A percentile compares a stretch with the other conserved stretches of the same genome.
Conservation (phyloP, 2,113 vertebrate species). For the Passer domesticus region DNA sequence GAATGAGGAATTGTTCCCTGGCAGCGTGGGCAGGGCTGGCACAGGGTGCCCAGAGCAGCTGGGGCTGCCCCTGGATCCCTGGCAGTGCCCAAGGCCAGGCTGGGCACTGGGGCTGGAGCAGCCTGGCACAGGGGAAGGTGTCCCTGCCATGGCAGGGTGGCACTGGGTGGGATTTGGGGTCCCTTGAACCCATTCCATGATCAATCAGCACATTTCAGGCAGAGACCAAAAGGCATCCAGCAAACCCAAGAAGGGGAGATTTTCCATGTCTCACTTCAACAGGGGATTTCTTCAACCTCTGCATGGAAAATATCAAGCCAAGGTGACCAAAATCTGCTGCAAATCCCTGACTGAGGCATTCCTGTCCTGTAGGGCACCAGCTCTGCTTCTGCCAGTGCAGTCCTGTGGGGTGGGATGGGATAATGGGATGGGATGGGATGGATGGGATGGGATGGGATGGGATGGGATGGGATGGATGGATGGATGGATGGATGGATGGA, state of each 20-base stretch:
- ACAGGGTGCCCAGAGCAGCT: neutral
- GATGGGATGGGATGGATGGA: neutral
- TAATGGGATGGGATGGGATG: neutral
- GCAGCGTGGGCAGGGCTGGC: neutral
- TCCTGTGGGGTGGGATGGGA: neutral
- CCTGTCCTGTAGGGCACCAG: fast-evolving
- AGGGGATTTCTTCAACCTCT: neutral
- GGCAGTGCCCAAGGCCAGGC: neutral
- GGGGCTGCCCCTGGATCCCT: neutral
- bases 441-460: neutral
- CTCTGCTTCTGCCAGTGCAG: neutral
- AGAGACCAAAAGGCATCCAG: neutral
- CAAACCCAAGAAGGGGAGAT: neutral
- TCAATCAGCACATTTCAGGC: neutral
- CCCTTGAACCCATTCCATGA: fast-evolving
- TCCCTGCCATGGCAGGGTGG: neutral
- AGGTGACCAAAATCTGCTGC: neutral
- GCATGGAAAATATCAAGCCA: neutral
- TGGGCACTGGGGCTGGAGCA: neutral
- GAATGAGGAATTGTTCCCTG: neutral
- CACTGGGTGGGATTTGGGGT: fast-evolving
- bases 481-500: no score
- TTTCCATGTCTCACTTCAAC: neutral
- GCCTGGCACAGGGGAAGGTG: neutral
- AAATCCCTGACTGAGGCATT: neutral